Base-by-base conservation (phyloP, 2,888 invertebrate species). In the Colletes collaris region DNA sequence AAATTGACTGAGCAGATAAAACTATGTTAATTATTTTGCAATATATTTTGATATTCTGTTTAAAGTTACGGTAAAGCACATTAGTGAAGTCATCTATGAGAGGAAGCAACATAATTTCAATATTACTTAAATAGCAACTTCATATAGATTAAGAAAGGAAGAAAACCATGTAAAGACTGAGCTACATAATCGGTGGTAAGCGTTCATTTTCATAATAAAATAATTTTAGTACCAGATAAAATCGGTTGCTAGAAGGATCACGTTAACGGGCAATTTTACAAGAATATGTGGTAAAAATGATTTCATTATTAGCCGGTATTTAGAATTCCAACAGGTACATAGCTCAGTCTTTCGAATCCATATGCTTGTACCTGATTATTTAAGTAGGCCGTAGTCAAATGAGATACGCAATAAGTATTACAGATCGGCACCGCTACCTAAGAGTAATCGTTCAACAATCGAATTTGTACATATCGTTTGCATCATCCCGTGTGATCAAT, bases 41-140 rank as follows among this genome's bases (percentile, higher is more conserved):
- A 83, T 81, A 79, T 73, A 70, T 63, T 79, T 82, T 65, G 71
- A 71, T 68, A 74, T 75, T 75, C 56, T 65, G 53, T 80, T 86
- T 86, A 84, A 84, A 86, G 86, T 79, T 86, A 71, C 75, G 73
- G 76, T 86, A 86, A 86, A 83, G 86, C 81, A 86, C 81, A 56
- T 86, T 79, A 77, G 76, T 86, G 69, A 68, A 72, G 69, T 74
- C 56, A 16, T 64, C 10, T 55, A 56, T 52, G 16, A 59, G 58
- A 59, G 63, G 27, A 52, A 66, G 63, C 53, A 75, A 75, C 52
- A 6, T 50, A 77, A 62, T 8, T 65, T 67, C 52, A 62, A 55
- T 27, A 59, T 35, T 16, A 65, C n/a, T 46, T 13, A 68, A 59
- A 53, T 35, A 44, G 19, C 7, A 60, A 4, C 35, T 35, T 19